A percentile compares a stretch with the other conserved stretches of the same genome.
Evolutionary conservation across 2,888 invertebrate species (phyloP).

Genomic region (Xiphydria camelus): DNA sequence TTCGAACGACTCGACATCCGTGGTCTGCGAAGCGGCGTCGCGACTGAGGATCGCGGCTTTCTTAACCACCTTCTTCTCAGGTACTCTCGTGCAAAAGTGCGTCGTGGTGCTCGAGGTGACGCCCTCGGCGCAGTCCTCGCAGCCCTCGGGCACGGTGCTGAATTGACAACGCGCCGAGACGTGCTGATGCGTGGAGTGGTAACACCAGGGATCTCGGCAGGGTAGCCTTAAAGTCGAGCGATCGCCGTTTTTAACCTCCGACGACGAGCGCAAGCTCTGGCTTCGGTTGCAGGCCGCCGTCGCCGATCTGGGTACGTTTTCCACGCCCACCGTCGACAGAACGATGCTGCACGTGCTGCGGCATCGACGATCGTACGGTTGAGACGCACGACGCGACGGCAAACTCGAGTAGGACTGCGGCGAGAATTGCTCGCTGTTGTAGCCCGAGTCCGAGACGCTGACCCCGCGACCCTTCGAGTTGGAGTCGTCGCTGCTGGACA

Average conservation of each 20-base stretch:
- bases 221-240: slow-evolving; percentile 44
- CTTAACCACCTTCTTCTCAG: slow-evolving; percentile 42
- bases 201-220: slow-evolving; percentile 59
- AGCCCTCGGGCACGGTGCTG: slow-evolving; percentile 56
- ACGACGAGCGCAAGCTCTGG: slow-evolving; percentile 48
- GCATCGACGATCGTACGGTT: slow-evolving; percentile 61
- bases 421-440: slow-evolving; percentile 62
- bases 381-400: slow-evolving; percentile 42
- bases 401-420: slow-evolving; percentile 53
- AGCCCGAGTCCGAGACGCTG: slow-evolving; percentile 59
- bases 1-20: slow-evolving; percentile 39
- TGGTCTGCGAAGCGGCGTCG: slow-evolving; percentile 63
- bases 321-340: slow-evolving; percentile 61
- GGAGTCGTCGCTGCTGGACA: slow-evolving; percentile 27
- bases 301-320: slow-evolving; percentile 30
- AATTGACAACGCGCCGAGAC: slow-evolving; percentile 32
- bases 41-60: slow-evolving; percentile 42
- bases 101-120: slow-evolving; percentile 43
- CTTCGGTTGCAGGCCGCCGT: slow-evolving; percentile 47
- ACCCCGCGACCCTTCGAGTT: slow-evolving; percentile 24
- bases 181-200: slow-evolving; percentile 46
- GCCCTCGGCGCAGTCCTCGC: slow-evolving; percentile 51
- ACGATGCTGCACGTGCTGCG: slow-evolving; percentile 72
- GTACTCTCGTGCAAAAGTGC: slow-evolving; percentile 51
- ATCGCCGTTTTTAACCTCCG: slow-evolving; percentile 32